Conservation (phyloP, 1,140 invertebrate species). For the Ooceraea biroi region DNA sequence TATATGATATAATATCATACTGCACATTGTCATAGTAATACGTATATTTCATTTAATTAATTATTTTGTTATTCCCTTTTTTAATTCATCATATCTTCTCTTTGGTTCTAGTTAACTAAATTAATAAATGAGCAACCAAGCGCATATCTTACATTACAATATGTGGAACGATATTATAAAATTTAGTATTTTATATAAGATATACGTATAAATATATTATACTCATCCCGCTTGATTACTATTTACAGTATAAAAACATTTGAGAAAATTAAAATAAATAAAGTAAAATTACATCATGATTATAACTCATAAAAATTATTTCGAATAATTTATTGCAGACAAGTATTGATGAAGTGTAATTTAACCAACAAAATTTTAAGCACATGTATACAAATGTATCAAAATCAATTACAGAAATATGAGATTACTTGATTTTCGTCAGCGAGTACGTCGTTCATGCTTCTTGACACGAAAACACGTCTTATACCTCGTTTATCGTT, state of each 20-base stretch:
- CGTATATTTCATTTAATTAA: constrained; percentile 31
- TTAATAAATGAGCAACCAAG: constrained; percentile 2
- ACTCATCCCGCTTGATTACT: constrained; percentile 14
- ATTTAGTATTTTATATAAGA: background rate
- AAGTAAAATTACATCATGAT: background rate
- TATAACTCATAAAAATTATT: background rate
- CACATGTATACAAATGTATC: background rate
- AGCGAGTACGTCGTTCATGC: constrained; percentile 1
- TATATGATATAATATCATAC: background rate
- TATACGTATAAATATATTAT: background rate
- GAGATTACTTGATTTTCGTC: background rate
- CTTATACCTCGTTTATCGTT: background rate
- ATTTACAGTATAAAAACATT: background rate
- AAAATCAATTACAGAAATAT: constrained; percentile 4
- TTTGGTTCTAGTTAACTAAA: background rate
- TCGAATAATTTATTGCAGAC: background rate
- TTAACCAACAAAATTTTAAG: background rate
- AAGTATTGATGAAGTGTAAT: background rate
- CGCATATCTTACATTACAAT: background rate
- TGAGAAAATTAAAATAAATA: background rate
- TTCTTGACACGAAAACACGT: constrained; percentile 40
- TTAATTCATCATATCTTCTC: constrained; percentile 29
- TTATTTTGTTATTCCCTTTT: constrained; percentile 5
- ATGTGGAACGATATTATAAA: background rate
- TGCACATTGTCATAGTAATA: background rate